Evolutionary conservation across 2,797 vertebrate species (phyloP), one percentile per base, ranked within the genome.

Genomic region (Acipenser oxyrinchus): DNA sequence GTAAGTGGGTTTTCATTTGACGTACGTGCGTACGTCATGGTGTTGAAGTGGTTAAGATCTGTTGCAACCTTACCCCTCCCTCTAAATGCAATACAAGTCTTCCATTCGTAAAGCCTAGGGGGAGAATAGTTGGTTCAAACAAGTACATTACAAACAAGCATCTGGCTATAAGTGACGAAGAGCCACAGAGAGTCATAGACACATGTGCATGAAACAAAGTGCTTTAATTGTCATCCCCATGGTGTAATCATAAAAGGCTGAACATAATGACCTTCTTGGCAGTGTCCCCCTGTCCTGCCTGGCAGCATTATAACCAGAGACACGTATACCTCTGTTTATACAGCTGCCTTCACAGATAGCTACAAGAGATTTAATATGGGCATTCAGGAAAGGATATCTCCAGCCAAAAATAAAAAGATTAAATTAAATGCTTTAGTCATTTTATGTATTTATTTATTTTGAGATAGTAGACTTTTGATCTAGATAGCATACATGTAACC

Each of bases 181-280:
- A 49, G 58, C 12, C 13, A n/a, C 18, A 37, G n/a, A 48, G 65
- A 51, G 12, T 51, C 48, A 49, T 13, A 59, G 37, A 60, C 9
- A 51, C 48, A 49, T 18, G 13, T 53, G 37, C 23, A 57, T 49
- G 7, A 58, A 49, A 57, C 15, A 55, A 50, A 8, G 8, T 37
- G 52, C 48, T 66, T 66, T 49, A 48, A 66, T 58, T 15, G 57
- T 13, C 18, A 58, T 57, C 53, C 53, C 23, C 10, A 2, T 62
- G 18, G 18, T 62, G 18, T n/a, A 18, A 62, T 62, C 60, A 13
- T 62, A 58, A 58, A 48, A 66, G 37, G 48, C 23, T 66, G n/a
- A 58, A 66, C 49, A 60, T 62, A 62, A 51, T 58, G 13, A 66
- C 37, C 65, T 66, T 66, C 65, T 37, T 48, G 18, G 65, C 65